phyloP scores from a whole-genome alignment of 2,888 invertebrate species.

The Idaea biselata region DNA sequence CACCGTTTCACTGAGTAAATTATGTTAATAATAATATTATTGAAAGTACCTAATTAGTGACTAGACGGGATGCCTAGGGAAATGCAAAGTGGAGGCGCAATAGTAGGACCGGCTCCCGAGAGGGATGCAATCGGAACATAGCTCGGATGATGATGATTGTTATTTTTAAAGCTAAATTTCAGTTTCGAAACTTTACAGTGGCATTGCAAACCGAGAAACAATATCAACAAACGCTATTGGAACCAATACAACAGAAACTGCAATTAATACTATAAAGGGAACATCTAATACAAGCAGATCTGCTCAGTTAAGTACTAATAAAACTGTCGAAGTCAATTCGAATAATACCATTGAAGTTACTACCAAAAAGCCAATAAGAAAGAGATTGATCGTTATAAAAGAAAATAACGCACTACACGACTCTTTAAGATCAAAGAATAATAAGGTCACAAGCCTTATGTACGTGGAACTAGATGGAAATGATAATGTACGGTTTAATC shows the following conservation, averaged over 20 bases:
- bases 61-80: too few relatives aligned
- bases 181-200: too few relatives aligned
- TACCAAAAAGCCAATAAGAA: neutral
- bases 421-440: neutral
- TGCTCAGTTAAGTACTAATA: neutral
- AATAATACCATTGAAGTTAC: neutral
- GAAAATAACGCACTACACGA: neutral
- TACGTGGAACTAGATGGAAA: constrained; percentile 47
- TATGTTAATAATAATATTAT: too few relatives aligned
- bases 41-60: too few relatives aligned
- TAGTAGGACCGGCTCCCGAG: too few relatives aligned
- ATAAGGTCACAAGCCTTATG: constrained; percentile 33
- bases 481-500: constrained; percentile 33
- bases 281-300: neutral
- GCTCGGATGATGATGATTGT: too few relatives aligned
- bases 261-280: neutral
- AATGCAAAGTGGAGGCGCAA: too few relatives aligned
- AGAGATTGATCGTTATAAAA: neutral
- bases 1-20: too few relatives aligned
- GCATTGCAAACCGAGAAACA: too few relatives aligned
- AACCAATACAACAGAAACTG: neutral
- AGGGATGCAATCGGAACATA: too few relatives aligned
- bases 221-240: neutral
- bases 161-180: too few relatives aligned
- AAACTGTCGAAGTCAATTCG: neutral